Evolutionary conservation across 2,113 vertebrate genomes (phyloP).

Genomic region (Argyrosomus japonicus): DNA sequence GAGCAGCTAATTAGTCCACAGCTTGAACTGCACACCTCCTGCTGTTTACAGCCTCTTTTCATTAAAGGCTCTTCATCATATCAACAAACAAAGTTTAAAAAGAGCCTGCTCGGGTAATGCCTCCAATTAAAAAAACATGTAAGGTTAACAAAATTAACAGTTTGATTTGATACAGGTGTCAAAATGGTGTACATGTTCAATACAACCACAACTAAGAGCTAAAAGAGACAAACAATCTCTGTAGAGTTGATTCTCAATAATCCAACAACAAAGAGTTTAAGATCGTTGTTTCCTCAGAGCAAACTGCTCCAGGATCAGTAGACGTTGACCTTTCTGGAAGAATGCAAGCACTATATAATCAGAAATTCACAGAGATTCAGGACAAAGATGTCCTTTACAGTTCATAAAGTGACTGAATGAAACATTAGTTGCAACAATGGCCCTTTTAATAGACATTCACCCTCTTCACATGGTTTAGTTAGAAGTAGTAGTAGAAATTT

Average conservation of each 20-base stretch:
- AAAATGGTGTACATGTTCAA: neutral
- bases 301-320: neutral
- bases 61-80: conserved; percentile 22
- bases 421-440: conserved; percentile 17
- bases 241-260: neutral
- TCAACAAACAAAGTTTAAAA: conserved; percentile 30
- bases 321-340: conserved; percentile 9
- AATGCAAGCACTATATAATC: neutral
- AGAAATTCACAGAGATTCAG: conserved; percentile 5
- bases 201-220: neutral
- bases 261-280: neutral
- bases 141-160: neutral
- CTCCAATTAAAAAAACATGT: neutral
- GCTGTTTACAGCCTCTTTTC: conserved; percentile 23
- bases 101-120: neutral
- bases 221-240: neutral
- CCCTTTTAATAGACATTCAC: conserved; percentile 26
- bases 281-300: neutral
- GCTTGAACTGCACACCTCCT: conserved; percentile 33
- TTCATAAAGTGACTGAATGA: conserved; percentile 23
- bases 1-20: conserved; percentile 52
- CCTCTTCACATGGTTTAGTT: neutral
- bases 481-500: no score
- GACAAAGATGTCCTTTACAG: conserved; percentile 48
- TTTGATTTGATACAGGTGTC: neutral